phyloP scores from a whole-genome alignment of 2,888 invertebrate genomes.

The Chymomyza amoena region DNA sequence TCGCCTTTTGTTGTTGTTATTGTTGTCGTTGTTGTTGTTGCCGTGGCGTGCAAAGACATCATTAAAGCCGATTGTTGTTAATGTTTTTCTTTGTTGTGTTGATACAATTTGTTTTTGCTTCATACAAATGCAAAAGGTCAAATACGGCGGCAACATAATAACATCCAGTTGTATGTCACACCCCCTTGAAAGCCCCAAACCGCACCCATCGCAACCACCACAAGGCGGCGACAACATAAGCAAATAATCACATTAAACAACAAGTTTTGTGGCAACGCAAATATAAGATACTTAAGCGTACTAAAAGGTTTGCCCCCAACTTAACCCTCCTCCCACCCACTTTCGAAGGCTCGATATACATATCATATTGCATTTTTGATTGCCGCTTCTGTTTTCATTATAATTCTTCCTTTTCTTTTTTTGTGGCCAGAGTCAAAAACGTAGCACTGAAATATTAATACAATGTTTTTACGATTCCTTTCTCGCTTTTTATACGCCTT shows the following conservation, averaged over 20 bases:
- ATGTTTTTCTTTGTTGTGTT: neutral
- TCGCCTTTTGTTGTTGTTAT: neutral
- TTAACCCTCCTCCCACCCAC: neutral
- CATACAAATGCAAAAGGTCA: constrained; percentile 1
- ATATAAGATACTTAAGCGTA: constrained; percentile 5
- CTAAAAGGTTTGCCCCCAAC: neutral
- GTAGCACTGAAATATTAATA: constrained; percentile 14
- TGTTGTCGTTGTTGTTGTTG: neutral
- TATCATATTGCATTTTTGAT: constrained; percentile 19
- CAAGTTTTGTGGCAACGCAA: constrained; percentile 15
- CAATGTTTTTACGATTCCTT: neutral
- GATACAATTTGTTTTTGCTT: neutral
- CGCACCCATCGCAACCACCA: neutral
- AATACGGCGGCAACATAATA: neutral
- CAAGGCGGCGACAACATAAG: constrained; percentile 24
- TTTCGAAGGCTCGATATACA: neutral
- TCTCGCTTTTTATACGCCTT: too few species aligned
- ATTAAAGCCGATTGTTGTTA: neutral
- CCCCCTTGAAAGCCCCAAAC: too few species aligned
- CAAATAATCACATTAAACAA: constrained; percentile 27
- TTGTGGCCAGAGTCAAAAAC: constrained; percentile 13
- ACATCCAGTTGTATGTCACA: neutral
- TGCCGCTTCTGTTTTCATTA: constrained; percentile 8
- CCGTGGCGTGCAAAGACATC: neutral
- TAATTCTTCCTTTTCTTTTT: neutral